Evolutionary conservation across 2,113 vertebrate species (phyloP), one percentile per base, ranked within the genome.

Genomic region (Arothron firmamentum): DNA sequence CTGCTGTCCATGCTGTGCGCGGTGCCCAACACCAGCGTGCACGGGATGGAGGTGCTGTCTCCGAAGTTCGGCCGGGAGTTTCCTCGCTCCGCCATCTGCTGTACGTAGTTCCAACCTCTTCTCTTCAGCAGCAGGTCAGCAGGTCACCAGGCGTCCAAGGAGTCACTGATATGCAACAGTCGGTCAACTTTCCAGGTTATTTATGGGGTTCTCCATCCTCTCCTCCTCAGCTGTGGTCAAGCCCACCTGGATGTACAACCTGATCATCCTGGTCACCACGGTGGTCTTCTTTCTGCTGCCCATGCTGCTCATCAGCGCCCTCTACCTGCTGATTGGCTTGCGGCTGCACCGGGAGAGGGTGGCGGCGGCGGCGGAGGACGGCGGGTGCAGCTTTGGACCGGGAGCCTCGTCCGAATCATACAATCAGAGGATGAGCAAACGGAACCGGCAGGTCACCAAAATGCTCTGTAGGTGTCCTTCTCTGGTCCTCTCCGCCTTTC

Each of bases 21-120:
- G 19, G 62, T 92, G 53, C 91, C 91, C 19, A 92, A 92, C 80
- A 91, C 89, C 11, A 87, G 74, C 0, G 80, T 92, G 42, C 91
- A 92, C 5, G 91, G 90, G 23, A 81, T 92, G 61, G 10, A 1
- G 5, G 49, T 41, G 23, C 41, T 90, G 16, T 56, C 72, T 0
- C 70, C 87, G 0, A 1, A 1, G 45, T 88, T 84, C 42, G 85
- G 88, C 41, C 75, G 70, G 15, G 28, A 56, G 0, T 90, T 91
- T 65, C 85, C 89, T 0, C 82, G 60, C 18, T 90, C 91, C 6
- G 74, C 82, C 1, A 71, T 86, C 4, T 92, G 91, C 49, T 6
- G 70, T 87, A 75, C 0, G 87, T 84, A 60, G 52, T 66, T 23
- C 31, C 13, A 18, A 31, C 25, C 14, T 25, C 10, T 23, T 15